phyloP scores from a whole-genome alignment of 2,797 vertebrate genomes.

The Okamejei kenojei region DNA sequence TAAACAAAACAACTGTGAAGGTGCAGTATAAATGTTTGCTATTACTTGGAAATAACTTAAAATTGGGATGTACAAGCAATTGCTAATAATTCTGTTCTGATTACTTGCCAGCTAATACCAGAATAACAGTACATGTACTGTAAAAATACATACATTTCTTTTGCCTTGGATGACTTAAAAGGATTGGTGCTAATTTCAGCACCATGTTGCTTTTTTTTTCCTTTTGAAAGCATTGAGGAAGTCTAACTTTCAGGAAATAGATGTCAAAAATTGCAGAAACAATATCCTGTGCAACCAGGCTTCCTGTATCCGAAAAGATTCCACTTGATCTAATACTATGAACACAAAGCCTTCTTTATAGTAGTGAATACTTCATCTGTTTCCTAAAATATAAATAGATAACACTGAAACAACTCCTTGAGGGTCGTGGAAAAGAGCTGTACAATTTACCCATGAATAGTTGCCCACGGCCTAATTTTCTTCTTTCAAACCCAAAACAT shows the following conservation, averaged over 20 bases:
- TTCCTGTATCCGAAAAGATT: not conserved
- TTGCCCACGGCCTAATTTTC: not conserved
- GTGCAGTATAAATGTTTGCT: not conserved
- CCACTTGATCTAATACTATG: not conserved
- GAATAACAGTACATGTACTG: not conserved
- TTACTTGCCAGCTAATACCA: not conserved
- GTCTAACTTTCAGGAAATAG: not conserved
- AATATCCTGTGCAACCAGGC: not conserved
- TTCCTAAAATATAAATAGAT: not conserved
- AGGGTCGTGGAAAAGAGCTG: not conserved
- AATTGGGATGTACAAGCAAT: not conserved
- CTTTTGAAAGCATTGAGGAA: not conserved
- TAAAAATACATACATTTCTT: not conserved
- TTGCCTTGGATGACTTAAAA: not conserved
- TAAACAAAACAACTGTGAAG: not conserved
- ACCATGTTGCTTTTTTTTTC: not conserved
- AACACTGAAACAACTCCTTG: not conserved
- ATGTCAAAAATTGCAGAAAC: not conserved
- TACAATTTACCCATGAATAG: not conserved
- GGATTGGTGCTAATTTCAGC: not conserved
- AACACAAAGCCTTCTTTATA: not conserved
- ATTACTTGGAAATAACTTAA: not conserved
- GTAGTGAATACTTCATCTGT: not conserved
- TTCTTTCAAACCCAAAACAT: not conserved
- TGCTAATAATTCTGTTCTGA: not conserved